These are phyloP conservation scores for Zophobas morio DNA, from an alignment of 1,140 invertebrate species.

Conservation along the genomic window DNA sequence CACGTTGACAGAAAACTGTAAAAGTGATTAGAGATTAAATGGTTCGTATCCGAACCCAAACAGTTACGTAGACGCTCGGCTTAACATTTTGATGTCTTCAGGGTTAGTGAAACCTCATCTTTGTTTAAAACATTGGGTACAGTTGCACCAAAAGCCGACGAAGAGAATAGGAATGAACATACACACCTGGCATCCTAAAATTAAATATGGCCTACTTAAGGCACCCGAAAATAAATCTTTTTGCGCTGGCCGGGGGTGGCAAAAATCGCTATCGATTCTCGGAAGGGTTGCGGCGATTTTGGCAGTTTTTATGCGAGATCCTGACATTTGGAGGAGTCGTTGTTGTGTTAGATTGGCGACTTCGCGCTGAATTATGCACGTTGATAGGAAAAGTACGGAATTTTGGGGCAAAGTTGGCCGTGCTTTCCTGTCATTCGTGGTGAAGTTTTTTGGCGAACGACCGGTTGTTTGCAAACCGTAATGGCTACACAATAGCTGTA, in stretches of 20 bases:
- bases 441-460: background rate
- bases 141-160: constrained; percentile 46
- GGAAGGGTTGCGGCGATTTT: too few relatives aligned
- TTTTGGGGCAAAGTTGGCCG: background rate
- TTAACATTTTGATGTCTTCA: constrained; percentile 9
- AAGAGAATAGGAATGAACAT: constrained; percentile 40
- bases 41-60: constrained; percentile 19
- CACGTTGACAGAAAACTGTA: constrained; percentile 30
- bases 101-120: constrained; percentile 39
- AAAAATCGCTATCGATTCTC: background rate
- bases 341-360: background rate
- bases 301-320: too few relatives aligned
- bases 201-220: constrained; percentile 62
- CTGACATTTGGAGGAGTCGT: too few relatives aligned
- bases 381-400: background rate
- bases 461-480: constrained; percentile 43
- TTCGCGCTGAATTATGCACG: background rate
- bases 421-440: background rate
- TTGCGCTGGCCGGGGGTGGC: background rate
- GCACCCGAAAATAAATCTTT: constrained; percentile 37
- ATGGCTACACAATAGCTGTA: constrained; percentile 60
- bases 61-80: background rate
- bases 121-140: constrained; percentile 46
- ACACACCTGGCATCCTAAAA: constrained; percentile 60
- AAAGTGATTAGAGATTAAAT: constrained; percentile 37